Evolutionary conservation across 2,113 vertebrate species (phyloP).

Genomic region (Pycnonotus jocosus): DNA sequence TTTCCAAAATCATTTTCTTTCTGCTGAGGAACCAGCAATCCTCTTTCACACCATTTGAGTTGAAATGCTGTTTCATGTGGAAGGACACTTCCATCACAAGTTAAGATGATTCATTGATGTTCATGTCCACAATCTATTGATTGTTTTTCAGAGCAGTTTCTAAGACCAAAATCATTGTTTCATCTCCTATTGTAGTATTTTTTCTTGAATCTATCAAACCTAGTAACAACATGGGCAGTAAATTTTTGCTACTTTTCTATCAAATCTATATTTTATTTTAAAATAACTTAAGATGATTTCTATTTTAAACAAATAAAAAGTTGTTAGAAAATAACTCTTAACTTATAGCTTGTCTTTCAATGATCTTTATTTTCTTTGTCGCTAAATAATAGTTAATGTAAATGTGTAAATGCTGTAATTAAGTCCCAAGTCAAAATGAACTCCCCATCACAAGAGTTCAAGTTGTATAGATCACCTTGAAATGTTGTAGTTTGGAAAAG

Average conservation of each 20-base stretch:
- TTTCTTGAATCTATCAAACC: not conserved
- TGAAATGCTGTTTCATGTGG: not conserved
- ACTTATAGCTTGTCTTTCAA: not conserved
- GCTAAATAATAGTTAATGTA: not conserved
- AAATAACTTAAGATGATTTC: not conserved
- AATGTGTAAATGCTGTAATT: not conserved
- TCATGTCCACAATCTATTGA: not conserved
- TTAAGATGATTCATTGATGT: not conserved
- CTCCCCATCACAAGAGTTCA: not conserved
- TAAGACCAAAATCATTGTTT: not conserved
- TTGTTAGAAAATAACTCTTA: not conserved
- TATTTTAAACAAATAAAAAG: not conserved
- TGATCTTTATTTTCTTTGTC: not conserved
- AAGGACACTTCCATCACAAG: not conserved
- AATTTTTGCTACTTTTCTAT: not conserved
- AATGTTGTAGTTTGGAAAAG: not conserved
- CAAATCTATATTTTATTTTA: not conserved
- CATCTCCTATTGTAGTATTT: not conserved
- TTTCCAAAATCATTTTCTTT: not conserved
- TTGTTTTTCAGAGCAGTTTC: not conserved
- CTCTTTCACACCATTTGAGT: not conserved
- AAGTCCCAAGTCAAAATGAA: not conserved
- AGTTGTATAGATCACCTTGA: not conserved
- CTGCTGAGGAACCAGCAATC: not conserved
- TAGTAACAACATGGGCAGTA: not conserved